A percentile compares a stretch with the other conserved stretches of the same genome.
These are phyloP conservation scores for Drosophila paucipuncta DNA, from an alignment of 2,888 invertebrate genomes.

Conservation along the genomic window DNA sequence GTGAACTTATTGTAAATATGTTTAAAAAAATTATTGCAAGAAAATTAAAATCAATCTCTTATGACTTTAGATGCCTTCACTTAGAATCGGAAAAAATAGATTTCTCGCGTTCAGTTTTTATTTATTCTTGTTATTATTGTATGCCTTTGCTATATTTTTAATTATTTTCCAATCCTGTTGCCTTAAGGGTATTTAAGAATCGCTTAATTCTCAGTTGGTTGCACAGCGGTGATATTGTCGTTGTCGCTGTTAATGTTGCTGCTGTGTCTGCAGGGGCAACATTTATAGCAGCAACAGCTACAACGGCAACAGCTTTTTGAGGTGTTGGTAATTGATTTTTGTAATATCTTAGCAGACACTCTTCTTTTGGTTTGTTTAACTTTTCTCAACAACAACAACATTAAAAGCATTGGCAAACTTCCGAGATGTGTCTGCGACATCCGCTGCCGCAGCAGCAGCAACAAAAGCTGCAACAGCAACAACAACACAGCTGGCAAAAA, in stretches of 20 bases:
- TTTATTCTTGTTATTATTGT: neutral
- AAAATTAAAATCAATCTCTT: neutral
- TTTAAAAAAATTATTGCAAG: neutral
- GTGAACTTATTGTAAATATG: neutral
- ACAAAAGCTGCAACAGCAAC: constrained; percentile 29
- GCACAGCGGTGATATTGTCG: constrained; percentile 47
- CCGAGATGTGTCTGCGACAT: constrained; percentile 79
- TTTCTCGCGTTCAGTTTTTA: neutral
- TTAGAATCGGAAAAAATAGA: neutral
- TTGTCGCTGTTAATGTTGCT: constrained; percentile 54
- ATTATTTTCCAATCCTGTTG: neutral
- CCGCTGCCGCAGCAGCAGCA: constrained; percentile 55
- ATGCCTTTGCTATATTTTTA: neutral
- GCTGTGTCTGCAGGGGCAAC: constrained; percentile 51
- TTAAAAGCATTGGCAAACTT: constrained; percentile 58
- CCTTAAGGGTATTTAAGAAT: constrained; percentile 21
- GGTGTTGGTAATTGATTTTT: constrained; percentile 81
- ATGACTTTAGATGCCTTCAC: neutral
- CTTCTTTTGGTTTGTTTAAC: constrained; percentile 61
- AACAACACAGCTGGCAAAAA: constrained; percentile 46
- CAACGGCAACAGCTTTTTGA: constrained; percentile 72
- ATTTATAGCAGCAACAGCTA: constrained; percentile 57
- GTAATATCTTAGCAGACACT: constrained; percentile 78
- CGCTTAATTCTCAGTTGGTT: constrained; percentile 11
- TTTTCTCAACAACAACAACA: constrained; percentile 57